Evolutionary conservation across 2,888 invertebrate species (phyloP).

Genomic region (Diaprepes abbreviatus): DNA sequence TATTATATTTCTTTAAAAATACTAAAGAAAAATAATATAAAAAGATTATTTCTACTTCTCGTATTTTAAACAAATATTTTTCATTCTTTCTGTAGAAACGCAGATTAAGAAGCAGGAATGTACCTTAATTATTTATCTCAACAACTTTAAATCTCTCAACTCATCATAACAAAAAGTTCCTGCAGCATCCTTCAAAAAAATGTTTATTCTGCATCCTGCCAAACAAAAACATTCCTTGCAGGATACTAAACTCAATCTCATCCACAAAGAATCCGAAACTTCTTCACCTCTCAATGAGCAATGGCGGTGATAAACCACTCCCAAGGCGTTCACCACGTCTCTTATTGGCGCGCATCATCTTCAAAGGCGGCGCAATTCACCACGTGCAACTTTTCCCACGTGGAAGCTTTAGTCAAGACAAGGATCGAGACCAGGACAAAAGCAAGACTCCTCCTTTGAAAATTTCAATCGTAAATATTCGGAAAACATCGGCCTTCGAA

Average conservation of each 20-base stretch:
- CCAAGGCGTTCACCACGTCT: conserved; percentile 19
- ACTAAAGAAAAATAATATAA: no score
- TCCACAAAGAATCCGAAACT: conserved; percentile 46
- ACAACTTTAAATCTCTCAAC: neutral
- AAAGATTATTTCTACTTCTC: no score
- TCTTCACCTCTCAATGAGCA: conserved; percentile 35
- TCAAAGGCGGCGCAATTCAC: conserved; percentile 33
- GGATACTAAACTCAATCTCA: conserved; percentile 43
- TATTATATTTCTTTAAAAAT: no score
- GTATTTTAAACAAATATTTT: no score
- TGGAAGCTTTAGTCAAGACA: conserved; percentile 35
- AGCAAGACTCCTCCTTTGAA: conserved; percentile 48
- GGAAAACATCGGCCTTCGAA: conserved; percentile 29
- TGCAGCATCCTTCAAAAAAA: conserved; percentile 2
- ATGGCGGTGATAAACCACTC: conserved; percentile 44
- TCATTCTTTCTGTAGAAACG: no score
- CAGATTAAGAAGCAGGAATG: neutral
- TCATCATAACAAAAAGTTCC: neutral
- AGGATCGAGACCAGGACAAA: conserved; percentile 29
- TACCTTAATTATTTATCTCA: neutral
- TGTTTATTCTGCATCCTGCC: conserved; percentile 12
- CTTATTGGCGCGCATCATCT: conserved; percentile 22
- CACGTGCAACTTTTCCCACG: conserved; percentile 37
- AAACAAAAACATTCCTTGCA: conserved; percentile 45
- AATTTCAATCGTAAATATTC: conserved; percentile 29